These are phyloP conservation scores for Peromyscus eremicus DNA, from an alignment of 2,797 vertebrate species.

Conservation along the genomic window DNA sequence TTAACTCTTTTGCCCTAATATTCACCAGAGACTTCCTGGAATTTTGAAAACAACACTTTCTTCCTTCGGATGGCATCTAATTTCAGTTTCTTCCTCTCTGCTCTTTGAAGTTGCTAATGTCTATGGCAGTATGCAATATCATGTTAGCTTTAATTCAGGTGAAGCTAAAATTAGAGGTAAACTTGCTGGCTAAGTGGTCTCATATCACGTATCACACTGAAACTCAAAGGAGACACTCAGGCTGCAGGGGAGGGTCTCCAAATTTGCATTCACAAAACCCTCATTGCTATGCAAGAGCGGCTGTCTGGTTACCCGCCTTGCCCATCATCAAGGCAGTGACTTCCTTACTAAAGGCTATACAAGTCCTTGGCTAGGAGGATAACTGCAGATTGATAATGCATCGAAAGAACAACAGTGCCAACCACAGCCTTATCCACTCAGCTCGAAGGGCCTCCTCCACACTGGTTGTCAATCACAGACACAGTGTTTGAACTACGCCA, in stretches of 20 bases:
- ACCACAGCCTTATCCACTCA: neutral
- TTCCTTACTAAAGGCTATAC: constrained; percentile 61
- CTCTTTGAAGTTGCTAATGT: constrained; percentile 66
- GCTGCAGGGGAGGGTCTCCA: constrained; percentile 66
- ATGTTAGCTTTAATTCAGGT: constrained; percentile 71
- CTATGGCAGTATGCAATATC: constrained; percentile 41
- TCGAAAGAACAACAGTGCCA: neutral
- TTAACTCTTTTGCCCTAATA: constrained; percentile 77
- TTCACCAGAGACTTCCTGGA: constrained; percentile 73
- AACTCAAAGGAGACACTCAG: constrained; percentile 73
- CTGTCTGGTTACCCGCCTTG: constrained; percentile 57
- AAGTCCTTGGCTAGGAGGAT: constrained; percentile 49
- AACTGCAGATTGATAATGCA: constrained; percentile 55
- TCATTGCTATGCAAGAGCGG: constrained; percentile 76
- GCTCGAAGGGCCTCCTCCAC: neutral
- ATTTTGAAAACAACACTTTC: constrained; percentile 72
- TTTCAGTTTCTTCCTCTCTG: constrained; percentile 65
- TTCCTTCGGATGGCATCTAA: constrained; percentile 57
- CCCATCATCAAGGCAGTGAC: constrained; percentile 63
- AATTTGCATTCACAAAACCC: constrained; percentile 77
- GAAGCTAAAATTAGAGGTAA: constrained; percentile 76
- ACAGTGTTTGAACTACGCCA: neutral
- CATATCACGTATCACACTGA: constrained; percentile 66
- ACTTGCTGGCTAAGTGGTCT: constrained; percentile 80
- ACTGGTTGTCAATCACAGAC: neutral